phyloP scores from a whole-genome alignment of 2,888 invertebrate genomes.

The Phyto melanocephala region DNA sequence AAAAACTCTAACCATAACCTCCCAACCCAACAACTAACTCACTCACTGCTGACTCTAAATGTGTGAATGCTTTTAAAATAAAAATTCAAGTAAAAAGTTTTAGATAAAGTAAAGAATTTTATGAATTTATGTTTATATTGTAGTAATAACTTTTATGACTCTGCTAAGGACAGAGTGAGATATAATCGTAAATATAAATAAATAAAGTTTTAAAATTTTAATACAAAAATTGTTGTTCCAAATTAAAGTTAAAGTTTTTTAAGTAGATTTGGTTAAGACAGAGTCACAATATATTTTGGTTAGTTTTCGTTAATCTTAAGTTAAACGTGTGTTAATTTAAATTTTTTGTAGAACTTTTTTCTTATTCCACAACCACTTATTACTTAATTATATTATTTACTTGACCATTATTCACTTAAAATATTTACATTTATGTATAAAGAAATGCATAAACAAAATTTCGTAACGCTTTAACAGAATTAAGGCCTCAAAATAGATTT shows the following conservation, averaged over 20 bases:
- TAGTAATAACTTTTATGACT: not conserved
- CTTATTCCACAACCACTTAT: not conserved
- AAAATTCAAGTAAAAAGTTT: not conserved
- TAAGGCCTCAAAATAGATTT: conserved; percentile 15
- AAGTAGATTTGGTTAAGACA: no score
- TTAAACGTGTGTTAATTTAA: no score
- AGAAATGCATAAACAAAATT: not conserved
- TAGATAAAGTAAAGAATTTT: conserved; percentile 6
- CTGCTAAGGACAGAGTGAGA: no score
- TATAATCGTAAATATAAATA: no score
- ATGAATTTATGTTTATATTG: conserved; percentile 20
- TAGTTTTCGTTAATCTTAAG: no score
- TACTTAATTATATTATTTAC: conserved; percentile 14
- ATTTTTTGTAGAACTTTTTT: not conserved
- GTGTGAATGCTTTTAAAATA: not conserved
- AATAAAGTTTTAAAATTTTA: no score
- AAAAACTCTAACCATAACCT: no score
- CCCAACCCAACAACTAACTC: no score
- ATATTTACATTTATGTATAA: not conserved
- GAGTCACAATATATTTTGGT: no score
- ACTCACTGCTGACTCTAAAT: not conserved
- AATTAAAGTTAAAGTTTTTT: no score
- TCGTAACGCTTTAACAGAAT: conserved; percentile 10
- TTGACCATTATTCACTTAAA: conserved; percentile 13
- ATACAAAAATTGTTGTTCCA: no score